phyloP scores from a whole-genome alignment of 2,888 invertebrate species.

The Slavum lentiscoides region DNA sequence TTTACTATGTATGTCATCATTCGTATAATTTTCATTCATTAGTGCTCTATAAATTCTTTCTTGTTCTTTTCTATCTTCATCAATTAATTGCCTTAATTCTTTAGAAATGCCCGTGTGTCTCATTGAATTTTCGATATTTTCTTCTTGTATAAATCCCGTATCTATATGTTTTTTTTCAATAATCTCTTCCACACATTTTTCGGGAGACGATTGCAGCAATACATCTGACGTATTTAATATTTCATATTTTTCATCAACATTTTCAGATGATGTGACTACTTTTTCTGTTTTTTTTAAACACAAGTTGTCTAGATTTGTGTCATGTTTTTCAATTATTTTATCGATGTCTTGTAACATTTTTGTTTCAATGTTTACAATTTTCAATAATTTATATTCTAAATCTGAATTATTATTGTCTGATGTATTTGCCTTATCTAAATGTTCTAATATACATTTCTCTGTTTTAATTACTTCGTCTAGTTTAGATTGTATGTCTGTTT shows the following conservation, averaged over 20 bases:
- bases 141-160: slow-evolving; percentile 19
- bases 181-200: slow-evolving; percentile 13
- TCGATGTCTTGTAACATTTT: slow-evolving; percentile 53
- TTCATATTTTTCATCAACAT: background rate
- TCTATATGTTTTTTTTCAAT: slow-evolving; percentile 34
- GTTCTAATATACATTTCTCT: slow-evolving; percentile 39
- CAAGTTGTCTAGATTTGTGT: background rate
- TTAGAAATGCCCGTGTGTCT: slow-evolving; percentile 54
- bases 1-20: background rate
- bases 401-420: slow-evolving; percentile 9
- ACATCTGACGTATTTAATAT: background rate
- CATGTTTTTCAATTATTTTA: slow-evolving; percentile 42
- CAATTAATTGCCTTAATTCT: slow-evolving; percentile 56
- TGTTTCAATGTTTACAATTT: slow-evolving; percentile 55
- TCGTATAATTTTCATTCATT: slow-evolving; percentile 54
- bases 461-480: slow-evolving; percentile 44
- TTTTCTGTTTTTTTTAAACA: slow-evolving; percentile 13
- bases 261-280: slow-evolving; percentile 1
- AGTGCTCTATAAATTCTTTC: slow-evolving; percentile 42
- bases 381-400: slow-evolving; percentile 49
- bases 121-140: slow-evolving; percentile 49
- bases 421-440: slow-evolving; percentile 36
- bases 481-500: slow-evolving; percentile 30
- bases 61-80: slow-evolving; percentile 55
- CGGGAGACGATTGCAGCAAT: background rate